These are phyloP conservation scores for Mystacornis crossleyi DNA, from an alignment of 2,113 vertebrate genomes.

Conservation along the genomic window DNA sequence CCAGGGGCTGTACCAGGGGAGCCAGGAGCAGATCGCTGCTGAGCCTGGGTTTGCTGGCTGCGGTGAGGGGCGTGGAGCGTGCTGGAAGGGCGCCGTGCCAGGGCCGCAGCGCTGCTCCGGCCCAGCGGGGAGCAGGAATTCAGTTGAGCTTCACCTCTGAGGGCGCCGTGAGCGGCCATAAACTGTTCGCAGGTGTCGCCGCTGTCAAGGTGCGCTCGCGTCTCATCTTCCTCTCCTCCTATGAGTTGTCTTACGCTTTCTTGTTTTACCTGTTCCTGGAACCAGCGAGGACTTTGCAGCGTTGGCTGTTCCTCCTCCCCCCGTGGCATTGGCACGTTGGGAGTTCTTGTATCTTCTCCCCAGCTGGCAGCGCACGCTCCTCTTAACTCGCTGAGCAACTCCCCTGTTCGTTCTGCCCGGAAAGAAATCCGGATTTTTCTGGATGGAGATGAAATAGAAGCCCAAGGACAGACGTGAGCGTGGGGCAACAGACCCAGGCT, in stretches of 20 bases:
- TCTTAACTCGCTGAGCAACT: not conserved
- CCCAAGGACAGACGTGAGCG: rapidly evolving
- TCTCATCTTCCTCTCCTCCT: conserved; percentile 12
- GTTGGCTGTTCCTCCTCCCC: conserved; percentile 71
- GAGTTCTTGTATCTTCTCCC: conserved; percentile 46
- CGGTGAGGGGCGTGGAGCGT: rapidly evolving
- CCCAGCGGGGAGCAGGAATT: rapidly evolving
- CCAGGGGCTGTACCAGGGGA: not conserved
- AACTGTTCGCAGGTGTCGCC: not conserved
- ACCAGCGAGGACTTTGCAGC: conserved; percentile 28
- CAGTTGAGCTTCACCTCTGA: not conserved
- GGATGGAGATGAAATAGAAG: not conserved
- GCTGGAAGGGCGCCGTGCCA: not conserved
- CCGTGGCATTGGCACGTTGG: conserved; percentile 53
- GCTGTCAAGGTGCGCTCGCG: conserved; percentile 40
- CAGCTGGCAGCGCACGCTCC: conserved; percentile 43
- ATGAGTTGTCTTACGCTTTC: conserved; percentile 46
- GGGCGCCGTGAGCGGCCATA: not conserved
- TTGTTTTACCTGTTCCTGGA: conserved; percentile 72
- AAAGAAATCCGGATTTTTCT: not conserved
- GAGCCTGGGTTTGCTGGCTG: not conserved
- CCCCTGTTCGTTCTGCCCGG: not conserved
- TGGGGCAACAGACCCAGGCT: not conserved
- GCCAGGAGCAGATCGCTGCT: not conserved
- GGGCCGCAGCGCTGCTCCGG: not conserved